Conservation (phyloP, 2,113 vertebrate species). For the Bos javanicus region DNA sequence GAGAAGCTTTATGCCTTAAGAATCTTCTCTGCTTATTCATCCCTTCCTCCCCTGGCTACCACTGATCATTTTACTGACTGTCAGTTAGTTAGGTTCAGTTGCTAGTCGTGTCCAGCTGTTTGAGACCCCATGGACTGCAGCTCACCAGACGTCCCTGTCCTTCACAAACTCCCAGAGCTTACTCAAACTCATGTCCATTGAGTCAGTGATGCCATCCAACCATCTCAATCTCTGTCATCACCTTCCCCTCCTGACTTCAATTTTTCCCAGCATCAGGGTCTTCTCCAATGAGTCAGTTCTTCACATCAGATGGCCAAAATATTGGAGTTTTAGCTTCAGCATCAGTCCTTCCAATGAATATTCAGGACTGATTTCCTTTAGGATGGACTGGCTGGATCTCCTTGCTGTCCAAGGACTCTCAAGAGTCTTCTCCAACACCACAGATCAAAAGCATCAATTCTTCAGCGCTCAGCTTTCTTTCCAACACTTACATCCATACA, state of each 20-base stretch:
- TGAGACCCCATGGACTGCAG: neutral
- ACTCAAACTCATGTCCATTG: neutral
- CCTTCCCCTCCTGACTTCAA: neutral
- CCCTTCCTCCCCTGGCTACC: neutral
- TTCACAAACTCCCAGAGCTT: neutral
- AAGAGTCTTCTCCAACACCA: neutral
- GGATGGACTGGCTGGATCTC: neutral
- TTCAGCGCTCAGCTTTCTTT: neutral
- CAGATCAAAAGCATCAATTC: neutral
- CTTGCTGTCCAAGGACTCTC: neutral
- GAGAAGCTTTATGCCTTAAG: neutral
- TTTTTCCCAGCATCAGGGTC: neutral
- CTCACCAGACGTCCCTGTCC: neutral
- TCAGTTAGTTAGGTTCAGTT: neutral
- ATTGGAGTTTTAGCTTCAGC: neutral
- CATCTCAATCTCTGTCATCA: neutral
- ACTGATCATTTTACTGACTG: neutral
- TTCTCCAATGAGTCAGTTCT: neutral
- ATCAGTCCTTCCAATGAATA: neutral
- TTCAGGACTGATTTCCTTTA: neutral
- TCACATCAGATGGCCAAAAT: neutral
- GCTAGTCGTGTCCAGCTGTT: accelerated
- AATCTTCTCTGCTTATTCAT: neutral
- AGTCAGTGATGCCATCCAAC: neutral
- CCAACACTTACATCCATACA: neutral